These are phyloP conservation scores for Andricus quercusramuli DNA, from an alignment of 2,888 invertebrate species.

Conservation along the genomic window DNA sequence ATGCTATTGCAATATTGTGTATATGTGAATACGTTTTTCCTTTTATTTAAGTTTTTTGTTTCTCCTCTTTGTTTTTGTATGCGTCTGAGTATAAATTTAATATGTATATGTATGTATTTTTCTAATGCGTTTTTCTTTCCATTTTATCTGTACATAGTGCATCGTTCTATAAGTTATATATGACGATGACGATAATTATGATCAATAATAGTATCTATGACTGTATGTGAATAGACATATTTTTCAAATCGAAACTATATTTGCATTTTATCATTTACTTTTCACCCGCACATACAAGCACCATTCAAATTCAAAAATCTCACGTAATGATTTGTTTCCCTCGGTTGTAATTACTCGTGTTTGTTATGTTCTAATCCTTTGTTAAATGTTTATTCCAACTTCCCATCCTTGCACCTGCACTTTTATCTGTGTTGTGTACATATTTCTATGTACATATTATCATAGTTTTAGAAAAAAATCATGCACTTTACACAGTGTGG, in stretches of 20 bases:
- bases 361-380: slow-evolving; percentile 30
- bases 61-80: slow-evolving; percentile 55
- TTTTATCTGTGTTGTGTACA: slow-evolving; percentile 52
- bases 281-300: slow-evolving; percentile 69
- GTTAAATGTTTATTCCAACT: slow-evolving; percentile 62
- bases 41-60: slow-evolving; percentile 49
- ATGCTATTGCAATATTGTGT: slow-evolving; percentile 67
- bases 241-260: slow-evolving; percentile 67
- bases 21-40: slow-evolving; percentile 64
- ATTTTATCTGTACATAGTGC: slow-evolving; percentile 55
- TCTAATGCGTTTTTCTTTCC: slow-evolving; percentile 46
- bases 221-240: slow-evolving; percentile 72
- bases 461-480: slow-evolving; percentile 52
- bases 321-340: slow-evolving; percentile 59
- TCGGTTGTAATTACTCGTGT: slow-evolving; percentile 60
- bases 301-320: slow-evolving; percentile 81
- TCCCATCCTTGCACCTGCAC: slow-evolving; percentile 57
- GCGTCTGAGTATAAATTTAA: slow-evolving; percentile 59
- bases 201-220: slow-evolving; percentile 47
- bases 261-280: slow-evolving; percentile 72
- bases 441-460: slow-evolving; percentile 41
- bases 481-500: slow-evolving; percentile 67
- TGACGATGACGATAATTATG: slow-evolving; percentile 48
- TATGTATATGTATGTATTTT: slow-evolving; percentile 60
- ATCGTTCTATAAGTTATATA: slow-evolving; percentile 50